Base-by-base conservation (phyloP, 1,140 invertebrate species). In the Anastrepha ludens region DNA sequence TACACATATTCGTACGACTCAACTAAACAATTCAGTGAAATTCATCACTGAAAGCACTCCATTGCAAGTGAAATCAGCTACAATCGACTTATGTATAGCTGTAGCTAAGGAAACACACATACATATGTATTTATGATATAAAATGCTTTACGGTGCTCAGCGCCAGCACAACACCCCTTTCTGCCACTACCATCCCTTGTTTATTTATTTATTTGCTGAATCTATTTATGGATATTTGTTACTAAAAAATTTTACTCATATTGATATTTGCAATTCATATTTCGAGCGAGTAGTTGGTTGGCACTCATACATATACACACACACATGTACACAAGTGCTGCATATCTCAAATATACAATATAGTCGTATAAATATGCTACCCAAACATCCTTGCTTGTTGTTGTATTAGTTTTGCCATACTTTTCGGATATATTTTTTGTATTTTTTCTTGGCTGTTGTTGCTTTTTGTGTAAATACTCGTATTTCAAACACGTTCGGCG, bases 251-350 rank as follows among this genome's bases (percentile, higher is more conserved):
- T 81, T 81, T 55, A 81, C 74, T 81, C 47, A 55, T 81, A 81
- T 81, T 50, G 8, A 67, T 67, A 81, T 81, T 81, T 81, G 74
- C 74, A 81, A 81, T 81, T 81, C 74, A 81, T 81, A 81, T 81
- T 81, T 81, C 47, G 44, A 11, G 74, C 50, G 47, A 20, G 70
- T 50, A 44, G 39, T 67, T 67, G n/a, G 20, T 67, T 41, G 65
- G 65, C 65, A 39, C 65, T 41, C 65, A 29, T 29, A 70, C 5
- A 67, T 20, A 67, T n/a, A 55, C 7, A 8, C 15, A 81, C 50
- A 55, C 47, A 81, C 8, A 81, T 3, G 20, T 13, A 62, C 59
- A 13, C 64, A 41, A 44, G n/a, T 7, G 11, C 15, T 29, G 3
- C 4, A 3, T 17, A 3, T 17, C 39, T 44, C 13, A n/a, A 41